Conservation (phyloP, 2,797 vertebrate species). For the Rachycentron canadum region DNA sequence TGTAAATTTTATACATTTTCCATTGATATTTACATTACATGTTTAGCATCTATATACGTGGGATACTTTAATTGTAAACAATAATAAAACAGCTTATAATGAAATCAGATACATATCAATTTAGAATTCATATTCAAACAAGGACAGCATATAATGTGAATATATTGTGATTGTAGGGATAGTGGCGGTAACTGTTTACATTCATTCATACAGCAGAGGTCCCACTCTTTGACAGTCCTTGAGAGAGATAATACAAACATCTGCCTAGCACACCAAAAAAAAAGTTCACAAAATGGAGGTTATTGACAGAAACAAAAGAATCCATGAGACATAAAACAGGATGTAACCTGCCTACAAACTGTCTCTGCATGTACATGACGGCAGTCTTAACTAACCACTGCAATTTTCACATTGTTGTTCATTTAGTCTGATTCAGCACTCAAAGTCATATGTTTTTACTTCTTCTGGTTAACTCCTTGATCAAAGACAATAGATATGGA, state of each 20-base stretch:
- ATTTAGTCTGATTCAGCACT: background rate
- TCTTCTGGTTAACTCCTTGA: background rate
- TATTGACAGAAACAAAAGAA: background rate
- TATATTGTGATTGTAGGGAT: too few relatives aligned
- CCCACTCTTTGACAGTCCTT: background rate
- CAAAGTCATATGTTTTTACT: fast-evolving
- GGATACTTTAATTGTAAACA: background rate
- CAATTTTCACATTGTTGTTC: background rate
- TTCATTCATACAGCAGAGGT: background rate
- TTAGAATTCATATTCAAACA: background rate
- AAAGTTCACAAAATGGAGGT: background rate
- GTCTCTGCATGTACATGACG: fast-evolving
- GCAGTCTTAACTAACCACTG: background rate
- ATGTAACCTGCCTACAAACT: background rate
- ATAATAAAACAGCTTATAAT: background rate
- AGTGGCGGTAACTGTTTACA: background rate
- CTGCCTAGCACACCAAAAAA: too few relatives aligned
- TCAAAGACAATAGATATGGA: slow-evolving; percentile 10
- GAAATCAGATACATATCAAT: background rate
- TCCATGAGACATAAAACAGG: background rate
- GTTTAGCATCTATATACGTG: background rate
- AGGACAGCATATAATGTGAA: background rate
- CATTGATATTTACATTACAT: background rate
- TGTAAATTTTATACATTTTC: background rate
- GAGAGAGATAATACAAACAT: background rate